A percentile compares a stretch with the other conserved stretches of the same genome.
These are phyloP conservation scores for Pristionchus exspectatus DNA, from an alignment of 2,888 invertebrate genomes.

Conservation along the genomic window DNA sequence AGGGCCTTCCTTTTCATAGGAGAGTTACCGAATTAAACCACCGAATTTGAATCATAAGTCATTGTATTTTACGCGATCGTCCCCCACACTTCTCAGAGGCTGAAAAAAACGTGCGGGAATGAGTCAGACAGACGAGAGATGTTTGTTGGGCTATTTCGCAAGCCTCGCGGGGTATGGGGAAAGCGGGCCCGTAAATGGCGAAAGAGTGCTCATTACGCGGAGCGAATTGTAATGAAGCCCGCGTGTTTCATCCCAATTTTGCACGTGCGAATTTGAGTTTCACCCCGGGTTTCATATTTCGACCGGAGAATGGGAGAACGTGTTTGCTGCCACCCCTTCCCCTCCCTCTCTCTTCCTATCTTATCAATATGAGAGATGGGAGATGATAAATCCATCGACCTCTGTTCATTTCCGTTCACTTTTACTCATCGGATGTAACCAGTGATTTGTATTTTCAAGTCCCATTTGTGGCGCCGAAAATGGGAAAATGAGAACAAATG, in stretches of 20 bases:
- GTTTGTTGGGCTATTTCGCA: constrained; percentile 23
- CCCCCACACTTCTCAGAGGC: background rate
- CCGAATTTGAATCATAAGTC: background rate
- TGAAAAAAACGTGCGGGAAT: background rate
- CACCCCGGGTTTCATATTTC: background rate
- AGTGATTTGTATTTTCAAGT: background rate
- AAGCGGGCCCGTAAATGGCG: constrained; percentile 16
- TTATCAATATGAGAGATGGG: constrained; percentile 26
- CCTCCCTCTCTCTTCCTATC: background rate
- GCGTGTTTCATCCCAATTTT: background rate
- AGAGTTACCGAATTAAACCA: background rate
- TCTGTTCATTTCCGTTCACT: background rate
- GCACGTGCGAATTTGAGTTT: background rate
- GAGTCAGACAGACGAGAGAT: constrained; percentile 10
- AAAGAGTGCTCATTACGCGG: background rate
- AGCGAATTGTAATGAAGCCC: background rate
- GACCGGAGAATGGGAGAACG: background rate
- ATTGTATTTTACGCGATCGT: background rate
- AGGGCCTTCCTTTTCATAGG: background rate
- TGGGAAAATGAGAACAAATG: background rate
- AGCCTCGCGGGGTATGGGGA: constrained; percentile 22
- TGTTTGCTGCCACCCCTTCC: background rate
- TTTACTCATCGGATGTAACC: background rate
- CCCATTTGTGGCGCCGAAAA: no score
- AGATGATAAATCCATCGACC: constrained; percentile 11